Percentiles rank a stretch among this genome's conserved stretches.
These are phyloP conservation scores for Tyrannus savana DNA, from an alignment of 2,113 vertebrate species.

Conservation along the genomic window DNA sequence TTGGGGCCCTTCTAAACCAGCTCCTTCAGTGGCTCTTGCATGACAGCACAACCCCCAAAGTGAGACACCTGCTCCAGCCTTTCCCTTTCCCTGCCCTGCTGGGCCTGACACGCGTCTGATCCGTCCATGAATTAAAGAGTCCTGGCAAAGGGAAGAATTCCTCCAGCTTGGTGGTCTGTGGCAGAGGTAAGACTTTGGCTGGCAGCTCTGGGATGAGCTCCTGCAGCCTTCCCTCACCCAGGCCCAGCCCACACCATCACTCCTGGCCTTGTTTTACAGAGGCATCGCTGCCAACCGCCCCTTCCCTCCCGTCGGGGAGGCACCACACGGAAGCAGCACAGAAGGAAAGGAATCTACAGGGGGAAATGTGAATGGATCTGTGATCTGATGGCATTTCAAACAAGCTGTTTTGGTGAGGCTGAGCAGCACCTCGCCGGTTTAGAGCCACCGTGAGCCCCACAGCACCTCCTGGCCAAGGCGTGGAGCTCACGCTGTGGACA, in stretches of 20 bases:
- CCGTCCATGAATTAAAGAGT: background rate
- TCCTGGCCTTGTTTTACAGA: no score
- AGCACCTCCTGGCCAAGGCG: background rate
- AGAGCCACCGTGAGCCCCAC: rapidly evolving
- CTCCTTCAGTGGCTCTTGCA: rapidly evolving
- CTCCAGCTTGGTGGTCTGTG: no score
- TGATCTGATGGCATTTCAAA: background rate
- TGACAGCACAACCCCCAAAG: rapidly evolving
- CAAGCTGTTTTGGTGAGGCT: rapidly evolving
- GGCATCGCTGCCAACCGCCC: no score
- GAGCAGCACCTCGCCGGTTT: background rate
- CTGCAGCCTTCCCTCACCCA: background rate
- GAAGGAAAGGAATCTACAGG: background rate
- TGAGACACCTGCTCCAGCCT: background rate
- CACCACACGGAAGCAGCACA: background rate
- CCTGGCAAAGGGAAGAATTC: background rate
- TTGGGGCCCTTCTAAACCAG: background rate
- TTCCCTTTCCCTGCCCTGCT: rapidly evolving
- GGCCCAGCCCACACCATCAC: background rate
- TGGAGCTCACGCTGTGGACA: rapidly evolving
- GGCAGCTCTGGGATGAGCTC: rapidly evolving
- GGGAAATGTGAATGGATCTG: rapidly evolving
- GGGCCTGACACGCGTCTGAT: background rate
- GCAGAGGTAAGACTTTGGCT: background rate
- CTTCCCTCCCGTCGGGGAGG: rapidly evolving